Evolutionary conservation across 2,797 vertebrate species (phyloP).

Genomic region (Triplophysa yarkandensis): DNA sequence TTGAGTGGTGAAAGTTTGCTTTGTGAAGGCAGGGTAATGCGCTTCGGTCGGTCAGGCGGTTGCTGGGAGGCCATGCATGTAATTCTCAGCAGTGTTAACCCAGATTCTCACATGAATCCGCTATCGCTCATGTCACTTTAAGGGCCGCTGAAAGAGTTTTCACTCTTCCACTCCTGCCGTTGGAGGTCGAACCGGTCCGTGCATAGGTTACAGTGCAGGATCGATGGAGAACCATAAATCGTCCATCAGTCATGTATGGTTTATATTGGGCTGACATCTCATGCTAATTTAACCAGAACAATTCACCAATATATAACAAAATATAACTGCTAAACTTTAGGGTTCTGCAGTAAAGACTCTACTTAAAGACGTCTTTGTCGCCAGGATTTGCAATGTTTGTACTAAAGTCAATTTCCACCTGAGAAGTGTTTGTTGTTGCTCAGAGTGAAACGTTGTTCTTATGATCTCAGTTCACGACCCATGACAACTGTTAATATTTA

Average conservation of each 20-base stretch:
- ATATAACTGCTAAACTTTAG: no score
- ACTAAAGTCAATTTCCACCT: no score
- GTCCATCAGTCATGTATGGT: no score
- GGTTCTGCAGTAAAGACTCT: no score
- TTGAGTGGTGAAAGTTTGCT: background rate
- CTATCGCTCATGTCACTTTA: slow-evolving; percentile 26
- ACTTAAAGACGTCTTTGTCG: background rate
- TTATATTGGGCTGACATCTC: no score
- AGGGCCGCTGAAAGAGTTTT: slow-evolving; percentile 20
- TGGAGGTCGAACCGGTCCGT: background rate
- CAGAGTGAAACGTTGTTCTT: background rate
- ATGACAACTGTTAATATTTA: slow-evolving; percentile 8
- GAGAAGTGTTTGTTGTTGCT: background rate
- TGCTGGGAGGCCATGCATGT: slow-evolving; percentile 34
- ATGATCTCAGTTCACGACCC: background rate
- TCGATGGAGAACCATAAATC: no score
- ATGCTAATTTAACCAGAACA: no score
- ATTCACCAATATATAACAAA: no score
- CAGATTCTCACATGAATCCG: slow-evolving; percentile 44
- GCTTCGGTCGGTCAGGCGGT: background rate
- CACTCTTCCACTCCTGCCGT: background rate
- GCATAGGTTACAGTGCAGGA: no score
- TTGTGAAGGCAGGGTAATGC: background rate
- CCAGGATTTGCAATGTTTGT: background rate
- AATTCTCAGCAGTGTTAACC: slow-evolving; percentile 44